Evolutionary conservation across 2,888 invertebrate species (phyloP).

Genomic region (Perizoma affinitatum): DNA sequence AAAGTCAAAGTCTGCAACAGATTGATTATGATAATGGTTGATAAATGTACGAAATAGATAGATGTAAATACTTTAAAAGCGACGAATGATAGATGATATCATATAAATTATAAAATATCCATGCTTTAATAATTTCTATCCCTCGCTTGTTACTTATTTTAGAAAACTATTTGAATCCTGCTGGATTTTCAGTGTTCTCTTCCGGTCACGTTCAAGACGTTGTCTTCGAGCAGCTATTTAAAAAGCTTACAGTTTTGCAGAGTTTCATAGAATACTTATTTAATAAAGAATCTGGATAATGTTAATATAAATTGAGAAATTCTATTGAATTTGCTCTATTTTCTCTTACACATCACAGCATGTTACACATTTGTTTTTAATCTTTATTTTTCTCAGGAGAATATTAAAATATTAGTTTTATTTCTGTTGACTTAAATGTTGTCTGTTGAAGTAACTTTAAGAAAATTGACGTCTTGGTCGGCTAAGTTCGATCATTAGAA

Average conservation of each 20-base stretch:
- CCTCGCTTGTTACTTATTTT: neutral
- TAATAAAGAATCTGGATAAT: slow-evolving; percentile 8
- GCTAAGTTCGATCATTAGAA: slow-evolving; percentile 31
- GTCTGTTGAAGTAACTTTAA: no score
- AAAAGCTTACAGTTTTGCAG: slow-evolving; percentile 40
- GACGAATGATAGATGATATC: neutral
- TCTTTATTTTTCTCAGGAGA: no score
- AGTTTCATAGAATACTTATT: slow-evolving; percentile 37
- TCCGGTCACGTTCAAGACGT: slow-evolving; percentile 39
- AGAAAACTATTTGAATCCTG: neutral
- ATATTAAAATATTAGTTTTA: no score
- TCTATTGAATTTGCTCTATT: neutral
- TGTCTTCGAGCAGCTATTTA: slow-evolving; percentile 48
- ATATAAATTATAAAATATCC: no score
- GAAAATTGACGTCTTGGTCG: neutral
- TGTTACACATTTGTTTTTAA: no score
- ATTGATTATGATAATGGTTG: slow-evolving; percentile 1
- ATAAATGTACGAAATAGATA: neutral
- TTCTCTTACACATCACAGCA: no score
- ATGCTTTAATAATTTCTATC: no score
- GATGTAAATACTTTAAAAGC: neutral
- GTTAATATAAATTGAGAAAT: slow-evolving; percentile 3
- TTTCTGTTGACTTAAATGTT: no score
- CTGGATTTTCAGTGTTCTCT: neutral
- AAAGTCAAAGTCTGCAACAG: slow-evolving; percentile 9